A percentile compares a stretch with the other conserved stretches of the same genome.
phyloP scores from a whole-genome alignment of 53 echinoderm and acorn worm genomes.

The Henricia sp. region DNA sequence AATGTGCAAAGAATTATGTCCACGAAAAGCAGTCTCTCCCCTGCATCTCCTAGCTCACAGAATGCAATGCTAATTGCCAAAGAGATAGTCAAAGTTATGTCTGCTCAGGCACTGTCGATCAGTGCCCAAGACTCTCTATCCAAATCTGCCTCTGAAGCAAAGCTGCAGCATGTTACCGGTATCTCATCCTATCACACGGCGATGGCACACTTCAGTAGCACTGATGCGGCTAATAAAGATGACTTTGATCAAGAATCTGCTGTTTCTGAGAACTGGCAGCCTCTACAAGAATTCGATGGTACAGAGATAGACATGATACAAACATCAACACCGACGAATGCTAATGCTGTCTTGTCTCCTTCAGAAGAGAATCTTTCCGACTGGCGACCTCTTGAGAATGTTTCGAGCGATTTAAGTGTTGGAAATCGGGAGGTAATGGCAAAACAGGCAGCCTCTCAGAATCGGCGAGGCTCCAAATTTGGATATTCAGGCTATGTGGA shows the following conservation, averaged over 20 bases:
- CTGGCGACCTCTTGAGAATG: conserved; percentile 16
- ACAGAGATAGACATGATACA: not conserved
- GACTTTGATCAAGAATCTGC: not conserved
- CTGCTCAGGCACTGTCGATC: not conserved
- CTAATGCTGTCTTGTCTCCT: not conserved
- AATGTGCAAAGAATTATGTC: conserved; percentile 9
- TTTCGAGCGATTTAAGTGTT: too few species aligned
- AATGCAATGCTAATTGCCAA: conserved; percentile 5
- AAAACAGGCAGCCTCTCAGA: not conserved
- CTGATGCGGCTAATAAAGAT: not conserved
- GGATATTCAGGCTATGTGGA: conserved; percentile 49
- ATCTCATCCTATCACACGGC: conserved; percentile 41
- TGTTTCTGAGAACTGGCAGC: conserved; percentile 10
- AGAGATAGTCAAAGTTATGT: conserved; percentile 16
- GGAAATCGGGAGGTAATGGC: too few species aligned
- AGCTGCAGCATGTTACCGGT: not conserved
- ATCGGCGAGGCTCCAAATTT: conserved; percentile 22
- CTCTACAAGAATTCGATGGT: conserved; percentile 5
- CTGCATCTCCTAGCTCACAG: conserved; percentile 1
- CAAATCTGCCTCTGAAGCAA: not conserved
- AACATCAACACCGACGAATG: not conserved
- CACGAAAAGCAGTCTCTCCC: not conserved
- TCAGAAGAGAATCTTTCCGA: conserved; percentile 6
- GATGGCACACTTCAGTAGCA: not conserved
- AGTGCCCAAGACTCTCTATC: not conserved